Base-by-base conservation (phyloP, 2,797 vertebrate species). In the Anguilla pacifica region DNA sequence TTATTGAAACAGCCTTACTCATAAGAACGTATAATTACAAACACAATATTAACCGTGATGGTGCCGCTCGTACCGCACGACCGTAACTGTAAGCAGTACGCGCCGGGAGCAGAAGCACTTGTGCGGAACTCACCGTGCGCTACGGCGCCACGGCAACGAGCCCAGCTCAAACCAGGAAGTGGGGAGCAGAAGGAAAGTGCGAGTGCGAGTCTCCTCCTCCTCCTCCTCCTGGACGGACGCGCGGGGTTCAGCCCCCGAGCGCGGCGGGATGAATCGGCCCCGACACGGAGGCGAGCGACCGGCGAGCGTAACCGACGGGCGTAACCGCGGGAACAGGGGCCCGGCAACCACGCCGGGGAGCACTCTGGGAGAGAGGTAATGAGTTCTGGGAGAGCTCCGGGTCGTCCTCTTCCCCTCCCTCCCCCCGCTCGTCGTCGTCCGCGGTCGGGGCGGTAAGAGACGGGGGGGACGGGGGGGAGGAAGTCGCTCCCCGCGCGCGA, bases 341-440 rank as follows among this genome's bases (percentile, higher is more conserved):
- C 85, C 89, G 87, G 35, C 91, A 90, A 51, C 49, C 49, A 51
- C 49, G 91, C 88, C 91, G 85, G 74, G 91, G 92, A 91, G 1
- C 1, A 35, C 35, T 35, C 91, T 79, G 25, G 15, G 91, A 90
- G 90, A 88, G 93, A 94, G 95, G 95, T 95, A 96, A 95, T 93
- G 92, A 94, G 92, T 88, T 93, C 72, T 84, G 7, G 70, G 90
- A 94, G 87, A 94, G 87, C 91, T 90, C 88, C 90, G 92, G 93
- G 92, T 91, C 92, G 92, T 92, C 93, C 93, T 89, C 85, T 90
- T 91, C 90, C 92, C 55, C 31, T 13, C 5, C 28, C 79, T n/a
- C 92, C 55, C 31, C 13, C 5, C 28, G 31, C 93, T 89, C 85
- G 64, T 28, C 28, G 28, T 35, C 25, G 28, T 51, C 35, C 64